phyloP scores from a whole-genome alignment of 2,113 vertebrate genomes.

The Himantopus leucocephalus region DNA sequence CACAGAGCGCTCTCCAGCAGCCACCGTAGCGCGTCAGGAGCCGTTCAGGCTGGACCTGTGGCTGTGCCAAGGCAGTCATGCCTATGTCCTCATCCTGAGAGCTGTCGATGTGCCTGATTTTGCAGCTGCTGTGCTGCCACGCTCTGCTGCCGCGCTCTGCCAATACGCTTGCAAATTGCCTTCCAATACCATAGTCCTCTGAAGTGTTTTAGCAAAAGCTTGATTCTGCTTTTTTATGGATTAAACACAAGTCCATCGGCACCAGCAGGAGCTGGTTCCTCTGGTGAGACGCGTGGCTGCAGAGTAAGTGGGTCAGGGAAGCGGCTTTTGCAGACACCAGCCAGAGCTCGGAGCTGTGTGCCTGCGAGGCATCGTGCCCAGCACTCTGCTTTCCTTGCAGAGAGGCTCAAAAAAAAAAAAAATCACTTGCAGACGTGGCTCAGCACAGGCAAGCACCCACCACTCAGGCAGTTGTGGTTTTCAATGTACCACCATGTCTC shows the following conservation, averaged over 20 bases:
- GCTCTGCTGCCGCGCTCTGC: not conserved
- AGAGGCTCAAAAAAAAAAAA: not conserved
- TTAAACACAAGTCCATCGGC: not conserved
- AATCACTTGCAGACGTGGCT: not conserved
- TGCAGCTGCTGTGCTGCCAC: not conserved
- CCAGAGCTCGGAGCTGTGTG: not conserved
- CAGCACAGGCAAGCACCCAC: not conserved
- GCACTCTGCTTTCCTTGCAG: not conserved
- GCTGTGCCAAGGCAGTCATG: not conserved
- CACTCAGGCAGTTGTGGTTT: not conserved
- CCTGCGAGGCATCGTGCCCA: accelerated
- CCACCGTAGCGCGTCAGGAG: not conserved
- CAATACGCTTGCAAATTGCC: not conserved
- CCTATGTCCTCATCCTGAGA: not conserved
- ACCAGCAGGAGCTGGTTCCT: not conserved
- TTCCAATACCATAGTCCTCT: not conserved
- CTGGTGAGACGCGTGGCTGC: accelerated
- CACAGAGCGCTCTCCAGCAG: not conserved
- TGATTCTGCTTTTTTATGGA: not conserved
- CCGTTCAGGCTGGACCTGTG: accelerated
- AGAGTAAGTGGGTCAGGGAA: not conserved
- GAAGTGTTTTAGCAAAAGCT: not conserved
- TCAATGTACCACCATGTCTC: not conserved
- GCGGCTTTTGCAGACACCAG: not conserved
- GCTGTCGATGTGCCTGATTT: accelerated